A percentile compares a stretch with the other conserved stretches of the same genome.
Conservation (phyloP, 2,797 vertebrate species). For the Pelodytes ibericus region DNA sequence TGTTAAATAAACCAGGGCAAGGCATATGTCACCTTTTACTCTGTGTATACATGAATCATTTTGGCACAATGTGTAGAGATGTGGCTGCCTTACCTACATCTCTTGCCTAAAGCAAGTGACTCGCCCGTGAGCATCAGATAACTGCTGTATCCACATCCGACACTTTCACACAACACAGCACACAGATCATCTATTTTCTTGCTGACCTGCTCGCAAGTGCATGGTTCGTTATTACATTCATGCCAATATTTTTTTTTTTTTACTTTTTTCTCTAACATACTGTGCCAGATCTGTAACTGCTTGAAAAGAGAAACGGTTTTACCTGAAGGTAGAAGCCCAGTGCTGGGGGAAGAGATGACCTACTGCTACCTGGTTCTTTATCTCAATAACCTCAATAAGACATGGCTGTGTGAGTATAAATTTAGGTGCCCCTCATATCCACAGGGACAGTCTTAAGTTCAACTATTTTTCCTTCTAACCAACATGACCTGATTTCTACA, state of each 20-base stretch:
- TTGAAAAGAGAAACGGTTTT: background rate
- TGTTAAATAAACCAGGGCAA: too few relatives aligned
- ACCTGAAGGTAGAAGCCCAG: background rate
- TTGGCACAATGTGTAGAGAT: too few relatives aligned
- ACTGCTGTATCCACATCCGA: too few relatives aligned
- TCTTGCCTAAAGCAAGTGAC: too few relatives aligned
- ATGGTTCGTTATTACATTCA: background rate
- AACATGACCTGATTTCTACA: too few relatives aligned
- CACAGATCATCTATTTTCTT: slow-evolving; percentile 1
- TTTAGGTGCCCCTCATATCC: background rate
- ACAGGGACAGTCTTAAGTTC: background rate
- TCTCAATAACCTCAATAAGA: background rate
- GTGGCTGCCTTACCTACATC: too few relatives aligned
- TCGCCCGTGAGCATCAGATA: too few relatives aligned
- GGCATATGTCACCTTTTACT: too few relatives aligned
- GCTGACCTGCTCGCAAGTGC: background rate
- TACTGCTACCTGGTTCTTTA: background rate
- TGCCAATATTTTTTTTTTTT: background rate
- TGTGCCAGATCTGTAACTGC: background rate
- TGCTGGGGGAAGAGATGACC: background rate
- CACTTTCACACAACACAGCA: background rate
- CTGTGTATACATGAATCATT: too few relatives aligned
- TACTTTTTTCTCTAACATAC: background rate
- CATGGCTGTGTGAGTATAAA: background rate
- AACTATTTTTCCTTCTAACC: too few relatives aligned